Evolutionary conservation across 2,888 invertebrate species (phyloP).

Genomic region (Gandaritis pyraliata): DNA sequence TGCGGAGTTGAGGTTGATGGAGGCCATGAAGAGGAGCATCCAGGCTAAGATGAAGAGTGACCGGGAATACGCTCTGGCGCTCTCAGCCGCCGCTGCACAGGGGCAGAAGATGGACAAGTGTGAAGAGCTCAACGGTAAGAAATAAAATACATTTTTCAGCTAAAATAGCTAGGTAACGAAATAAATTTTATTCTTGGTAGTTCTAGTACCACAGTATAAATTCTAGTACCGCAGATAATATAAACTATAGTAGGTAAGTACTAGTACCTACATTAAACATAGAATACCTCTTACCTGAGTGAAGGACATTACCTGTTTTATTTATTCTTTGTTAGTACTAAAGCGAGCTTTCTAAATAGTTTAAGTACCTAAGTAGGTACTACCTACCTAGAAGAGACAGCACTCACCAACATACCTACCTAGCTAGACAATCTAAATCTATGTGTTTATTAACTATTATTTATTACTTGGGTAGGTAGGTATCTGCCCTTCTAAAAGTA

Average conservation of each 20-base stretch:
- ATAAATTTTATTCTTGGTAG: too few relatives aligned
- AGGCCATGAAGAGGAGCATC: slow-evolving; percentile 95
- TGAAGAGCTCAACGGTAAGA: slow-evolving; percentile 87
- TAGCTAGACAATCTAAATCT: too few relatives aligned
- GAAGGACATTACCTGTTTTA: slow-evolving; percentile 18
- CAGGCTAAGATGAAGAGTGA: slow-evolving; percentile 95
- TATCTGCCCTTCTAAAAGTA: too few relatives aligned
- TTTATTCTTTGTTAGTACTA: slow-evolving; percentile 24
- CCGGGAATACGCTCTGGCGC: slow-evolving; percentile 94
- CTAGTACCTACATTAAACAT: not conserved
- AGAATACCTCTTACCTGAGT: not conserved
- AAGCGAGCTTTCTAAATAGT: slow-evolving; percentile 23
- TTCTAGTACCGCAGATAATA: too few relatives aligned
- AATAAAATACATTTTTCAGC: slow-evolving; percentile 4
- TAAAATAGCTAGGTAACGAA: too few relatives aligned
- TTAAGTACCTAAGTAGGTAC: not conserved
- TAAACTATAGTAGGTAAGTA: not conserved
- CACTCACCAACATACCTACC: too few relatives aligned
- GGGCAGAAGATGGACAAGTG: slow-evolving; percentile 93
- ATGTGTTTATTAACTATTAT: too few relatives aligned
- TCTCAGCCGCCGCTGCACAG: slow-evolving; percentile 91
- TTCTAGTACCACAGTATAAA: too few relatives aligned
- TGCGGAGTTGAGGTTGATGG: slow-evolving; percentile 95
- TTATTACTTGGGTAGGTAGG: too few relatives aligned
- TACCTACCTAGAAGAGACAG: not conserved